phyloP scores from a whole-genome alignment of 2,113 vertebrate species.

The Heteronetta atricapilla region DNA sequence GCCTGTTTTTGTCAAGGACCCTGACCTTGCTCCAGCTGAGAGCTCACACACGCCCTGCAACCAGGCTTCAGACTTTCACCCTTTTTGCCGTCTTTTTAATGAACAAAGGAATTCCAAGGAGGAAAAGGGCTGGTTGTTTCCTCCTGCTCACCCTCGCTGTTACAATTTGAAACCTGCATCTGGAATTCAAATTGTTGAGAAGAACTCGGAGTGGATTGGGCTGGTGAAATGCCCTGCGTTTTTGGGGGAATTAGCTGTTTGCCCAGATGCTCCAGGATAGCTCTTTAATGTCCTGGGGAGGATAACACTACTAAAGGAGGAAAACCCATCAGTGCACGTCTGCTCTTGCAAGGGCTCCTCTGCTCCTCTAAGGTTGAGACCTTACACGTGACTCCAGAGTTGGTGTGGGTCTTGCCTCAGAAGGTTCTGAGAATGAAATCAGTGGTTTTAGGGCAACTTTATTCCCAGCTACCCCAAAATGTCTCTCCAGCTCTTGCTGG shows the following conservation, averaged over 20 bases:
- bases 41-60: background rate
- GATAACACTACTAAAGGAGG: slow-evolving; percentile 57
- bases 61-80: background rate
- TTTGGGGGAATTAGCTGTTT: slow-evolving; percentile 32
- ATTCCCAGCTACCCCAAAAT: background rate
- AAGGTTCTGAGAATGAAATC: background rate
- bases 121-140: background rate
- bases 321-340: slow-evolving; percentile 62
- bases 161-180: background rate
- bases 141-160: fast-evolving
- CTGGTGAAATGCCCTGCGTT: background rate
- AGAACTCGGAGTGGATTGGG: background rate
- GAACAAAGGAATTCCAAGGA: background rate
- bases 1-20: background rate
- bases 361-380: slow-evolving; percentile 6
- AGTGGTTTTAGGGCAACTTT: slow-evolving; percentile 1
- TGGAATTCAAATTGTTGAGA: background rate
- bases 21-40: background rate
- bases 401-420: background rate
- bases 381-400: background rate
- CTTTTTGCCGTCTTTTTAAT: background rate
- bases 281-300: slow-evolving; percentile 38
- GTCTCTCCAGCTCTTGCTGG: background rate
- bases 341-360: slow-evolving; percentile 49
- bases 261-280: slow-evolving; percentile 52